Base-by-base conservation (phyloP, 1,140 invertebrate genomes). In the Aphaenogaster floridana region DNA sequence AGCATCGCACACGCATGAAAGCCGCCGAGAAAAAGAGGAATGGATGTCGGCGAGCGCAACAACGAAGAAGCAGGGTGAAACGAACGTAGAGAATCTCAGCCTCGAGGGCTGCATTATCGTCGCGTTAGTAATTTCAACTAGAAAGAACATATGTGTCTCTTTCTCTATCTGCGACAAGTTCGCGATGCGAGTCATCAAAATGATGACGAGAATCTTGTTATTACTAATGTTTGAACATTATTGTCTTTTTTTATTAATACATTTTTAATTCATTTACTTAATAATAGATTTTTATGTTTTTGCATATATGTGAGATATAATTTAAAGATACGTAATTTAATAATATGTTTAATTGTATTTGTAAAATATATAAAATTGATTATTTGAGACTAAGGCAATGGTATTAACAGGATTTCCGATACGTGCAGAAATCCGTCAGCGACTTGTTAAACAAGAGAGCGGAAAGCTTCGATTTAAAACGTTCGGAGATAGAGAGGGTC, bases 121-220 rank as follows among this genome's bases (percentile, higher is more conserved):
- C 91, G 86, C 88, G 86, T 84, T 80, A 89, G 89, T 94, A 93
- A 94, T 94, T 94, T 93, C 89, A 85, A 90, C 79, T 52, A 54
- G 63, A 15, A 28, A 68, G 0, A 45, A 28, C 61, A 69, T 87
- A 57, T 90, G 69, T 77, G 86, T 84, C 66, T 85, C 64, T 74
- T 48, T 85, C 50, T 59, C 59, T 57, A 57, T 80, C 59, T 86
- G n/a, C 42, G n/a, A n/a, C 42, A 86, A 88, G 69, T 86, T 91
- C 71, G 79, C 45, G 42, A 68, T 21, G 42, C 66, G 34, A 84
- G 66, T 86, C 48, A 81, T 90, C 66, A 69, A 77, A 79, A 74
- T 89, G 36, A 66, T 68, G 90, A 88, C 57, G 69, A 71, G 68
- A 61, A 86, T 87, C 89, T 89, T 91, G 85, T 87, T 86, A 57